These are phyloP conservation scores for Aspidiotus rigidus DNA, from an alignment of 2,888 invertebrate genomes.

Conservation along the genomic window DNA sequence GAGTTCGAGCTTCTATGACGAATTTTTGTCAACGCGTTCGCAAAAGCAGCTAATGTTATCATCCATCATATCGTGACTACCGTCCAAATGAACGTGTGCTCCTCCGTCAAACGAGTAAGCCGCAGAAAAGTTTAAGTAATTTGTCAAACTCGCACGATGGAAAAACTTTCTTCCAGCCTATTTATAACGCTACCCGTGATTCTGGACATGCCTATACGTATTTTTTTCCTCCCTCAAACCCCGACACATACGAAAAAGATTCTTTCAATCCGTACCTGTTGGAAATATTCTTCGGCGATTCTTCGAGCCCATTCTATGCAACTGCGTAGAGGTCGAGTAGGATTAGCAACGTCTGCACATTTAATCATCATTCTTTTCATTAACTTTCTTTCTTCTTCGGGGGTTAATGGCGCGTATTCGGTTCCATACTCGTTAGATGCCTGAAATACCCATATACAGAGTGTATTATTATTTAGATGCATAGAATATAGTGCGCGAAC, in stretches of 20 bases:
- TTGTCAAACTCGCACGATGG: conserved; percentile 2
- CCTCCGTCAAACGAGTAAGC: too few species aligned
- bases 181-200: background rate
- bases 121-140: background rate
- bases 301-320: conserved; percentile 89
- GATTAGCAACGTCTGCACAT: conserved; percentile 96
- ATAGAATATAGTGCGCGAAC: too few species aligned
- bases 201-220: background rate
- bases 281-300: conserved; percentile 96
- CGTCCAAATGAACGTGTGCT: too few species aligned
- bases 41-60: too few species aligned
- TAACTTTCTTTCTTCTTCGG: conserved; percentile 71
- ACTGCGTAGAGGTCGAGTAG: conserved; percentile 71
- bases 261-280: conserved; percentile 49
- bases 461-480: too few species aligned
- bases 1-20: too few species aligned
- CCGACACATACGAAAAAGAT: background rate
- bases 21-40: too few species aligned
- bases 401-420: conserved; percentile 36
- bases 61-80: too few species aligned
- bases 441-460: conserved; percentile 18
- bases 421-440: conserved; percentile 36
- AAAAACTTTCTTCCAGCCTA: background rate
- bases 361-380: conserved; percentile 96
- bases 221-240: background rate